Conservation (phyloP, 1,140 invertebrate genomes). For the Diuraphis noxia region DNA sequence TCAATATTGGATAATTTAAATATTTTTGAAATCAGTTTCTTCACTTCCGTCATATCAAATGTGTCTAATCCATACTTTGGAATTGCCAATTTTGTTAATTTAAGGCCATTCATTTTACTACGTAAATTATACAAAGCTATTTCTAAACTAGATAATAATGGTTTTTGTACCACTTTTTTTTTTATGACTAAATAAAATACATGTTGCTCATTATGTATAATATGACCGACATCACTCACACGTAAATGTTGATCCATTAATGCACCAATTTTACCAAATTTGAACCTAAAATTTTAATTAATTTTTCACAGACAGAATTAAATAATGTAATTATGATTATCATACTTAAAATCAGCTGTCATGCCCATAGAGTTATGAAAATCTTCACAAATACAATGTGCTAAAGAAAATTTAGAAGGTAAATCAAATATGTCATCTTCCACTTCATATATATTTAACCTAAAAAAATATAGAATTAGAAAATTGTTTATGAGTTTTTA, state of each 20-base stretch:
- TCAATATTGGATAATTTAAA: slow-evolving; percentile 5
- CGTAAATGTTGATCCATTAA: slow-evolving; percentile 26
- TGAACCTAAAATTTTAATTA: not conserved
- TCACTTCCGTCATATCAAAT: not conserved
- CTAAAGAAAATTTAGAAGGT: not conserved
- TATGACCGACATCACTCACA: slow-evolving; percentile 1
- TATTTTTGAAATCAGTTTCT: not conserved
- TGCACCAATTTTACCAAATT: not conserved
- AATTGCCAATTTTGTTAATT: slow-evolving; percentile 37
- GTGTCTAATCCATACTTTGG: not conserved
- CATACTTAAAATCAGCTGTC: slow-evolving; percentile 12
- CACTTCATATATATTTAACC: not conserved
- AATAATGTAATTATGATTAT: not conserved
- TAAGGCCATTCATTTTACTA: not conserved
- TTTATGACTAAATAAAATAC: slow-evolving; percentile 11
- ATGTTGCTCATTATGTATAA: not conserved
- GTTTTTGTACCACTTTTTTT: not conserved
- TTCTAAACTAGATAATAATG: not conserved
- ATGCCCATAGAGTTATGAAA: not conserved
- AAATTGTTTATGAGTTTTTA: not conserved
- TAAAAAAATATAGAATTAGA: not conserved
- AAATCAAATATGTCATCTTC: slow-evolving; percentile 7
- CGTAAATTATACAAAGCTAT: not conserved
- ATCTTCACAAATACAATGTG: not conserved
- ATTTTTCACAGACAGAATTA: not conserved